Conservation (phyloP, 2,797 vertebrate genomes). For the Thunnus albacares region DNA sequence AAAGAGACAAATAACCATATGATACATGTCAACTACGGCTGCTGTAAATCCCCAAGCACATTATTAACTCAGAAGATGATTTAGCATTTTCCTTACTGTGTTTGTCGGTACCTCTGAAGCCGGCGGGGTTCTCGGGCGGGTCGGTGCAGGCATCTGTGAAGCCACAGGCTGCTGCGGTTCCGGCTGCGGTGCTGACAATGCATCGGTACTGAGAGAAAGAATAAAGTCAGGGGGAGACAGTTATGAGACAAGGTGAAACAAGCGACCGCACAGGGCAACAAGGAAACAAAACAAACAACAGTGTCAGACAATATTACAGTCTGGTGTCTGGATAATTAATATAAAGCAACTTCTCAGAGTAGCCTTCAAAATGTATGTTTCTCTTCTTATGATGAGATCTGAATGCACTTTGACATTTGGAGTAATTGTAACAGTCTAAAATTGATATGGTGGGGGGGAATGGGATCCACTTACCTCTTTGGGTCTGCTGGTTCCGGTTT, state of each 20-base stretch:
- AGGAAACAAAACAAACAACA: constrained; percentile 1
- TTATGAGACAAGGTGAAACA: background rate
- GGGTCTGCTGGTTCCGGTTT: constrained; percentile 96
- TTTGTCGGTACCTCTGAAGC: constrained; percentile 88
- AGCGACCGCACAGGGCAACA: background rate
- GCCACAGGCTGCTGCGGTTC: constrained; percentile 95
- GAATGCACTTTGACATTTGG: background rate
- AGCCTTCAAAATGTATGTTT: background rate
- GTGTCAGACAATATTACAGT: background rate
- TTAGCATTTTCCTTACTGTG: constrained; percentile 1
- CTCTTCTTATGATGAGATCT: too few relatives aligned
- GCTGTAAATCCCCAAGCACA: background rate
- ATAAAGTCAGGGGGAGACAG: background rate
- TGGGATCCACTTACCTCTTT: constrained; percentile 88
- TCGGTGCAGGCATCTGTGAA: constrained; percentile 94
- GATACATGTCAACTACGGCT: background rate
- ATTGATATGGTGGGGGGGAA: background rate
- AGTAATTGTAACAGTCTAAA: background rate
- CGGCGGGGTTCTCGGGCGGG: constrained; percentile 92
- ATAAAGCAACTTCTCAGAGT: background rate
- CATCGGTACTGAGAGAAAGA: constrained; percentile 91
- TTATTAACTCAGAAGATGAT: background rate
- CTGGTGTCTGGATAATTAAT: background rate
- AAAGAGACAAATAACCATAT: constrained; percentile 17
- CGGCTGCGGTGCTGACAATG: constrained; percentile 94